Base-by-base conservation (phyloP, 2,888 invertebrate genomes). In the Heteromurus nitidus region DNA sequence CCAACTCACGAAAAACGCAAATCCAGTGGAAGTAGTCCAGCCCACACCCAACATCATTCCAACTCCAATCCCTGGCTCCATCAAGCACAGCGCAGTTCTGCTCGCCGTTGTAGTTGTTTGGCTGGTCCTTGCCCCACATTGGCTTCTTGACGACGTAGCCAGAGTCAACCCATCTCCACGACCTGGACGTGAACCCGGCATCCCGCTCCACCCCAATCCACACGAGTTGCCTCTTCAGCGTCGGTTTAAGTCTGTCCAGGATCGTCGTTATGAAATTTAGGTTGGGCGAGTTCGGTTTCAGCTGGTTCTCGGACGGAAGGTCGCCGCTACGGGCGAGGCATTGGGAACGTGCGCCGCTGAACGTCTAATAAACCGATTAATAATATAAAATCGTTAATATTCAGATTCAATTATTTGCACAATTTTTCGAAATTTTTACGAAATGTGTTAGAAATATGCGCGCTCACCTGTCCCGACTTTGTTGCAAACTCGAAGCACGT, bases 21-120 rank as follows among this genome's bases (percentile, higher is more conserved):
- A 97, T 95, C 94, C 96, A 97, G 90, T 95, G 95, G 76, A 96
- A 91, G 88, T 96, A 96, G 90, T 97, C 96, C 80, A 97, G 92
- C 89, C 96, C 96, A 89, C 97, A 97, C 69, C 96, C 96, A 26
- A 97, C 96, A 89, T 97, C 97, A 89, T 97, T 97, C 96, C 97
- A 97, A 0, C 94, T 91, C 97, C 97, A 97, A 82, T 93, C 93
- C 65, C 96, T 92, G 0, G 95, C 96, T 0, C 96, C 96, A 88
- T 97, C 97, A 85, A 97, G 90, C 16, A 96, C 96, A n/a, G 94
- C 96, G 90, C 97, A 97, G 89, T 97, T 96, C 89, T 97, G 97
- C 88, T 97, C 96, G 0, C 96, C 96, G 89, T 97, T 97, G 91
- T 97, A 97, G 89, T 97, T 97, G 89, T 97, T 97, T 0, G 97